phyloP scores from a whole-genome alignment of 1,140 invertebrate genomes.

The Belonocnema kinseyi region DNA sequence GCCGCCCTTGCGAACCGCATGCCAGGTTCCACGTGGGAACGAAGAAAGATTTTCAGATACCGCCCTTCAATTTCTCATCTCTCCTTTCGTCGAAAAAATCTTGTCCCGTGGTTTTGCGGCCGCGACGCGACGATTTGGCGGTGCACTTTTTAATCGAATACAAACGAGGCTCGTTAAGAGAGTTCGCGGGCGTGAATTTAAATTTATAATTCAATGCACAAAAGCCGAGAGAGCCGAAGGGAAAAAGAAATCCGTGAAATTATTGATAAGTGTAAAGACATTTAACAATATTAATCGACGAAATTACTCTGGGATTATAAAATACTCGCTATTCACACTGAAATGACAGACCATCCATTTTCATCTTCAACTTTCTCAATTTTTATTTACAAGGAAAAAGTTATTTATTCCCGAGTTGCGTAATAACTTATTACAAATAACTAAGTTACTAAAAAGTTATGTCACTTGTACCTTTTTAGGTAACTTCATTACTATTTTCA shows the following conservation, averaged over 20 bases:
- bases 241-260: not conserved
- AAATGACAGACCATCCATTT: too few relatives aligned
- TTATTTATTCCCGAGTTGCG: too few relatives aligned
- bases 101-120: conserved; percentile 1
- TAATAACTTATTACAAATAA: too few relatives aligned
- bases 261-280: not conserved
- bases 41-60: conserved; percentile 13
- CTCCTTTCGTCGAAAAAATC: conserved; percentile 9
- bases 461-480: too few relatives aligned
- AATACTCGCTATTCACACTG: too few relatives aligned
- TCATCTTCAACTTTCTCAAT: too few relatives aligned
- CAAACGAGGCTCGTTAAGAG: conserved; percentile 3
- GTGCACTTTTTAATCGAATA: conserved; percentile 8
- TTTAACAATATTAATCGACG: not conserved
- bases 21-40: not conserved
- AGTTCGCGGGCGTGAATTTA: conserved; percentile 3
- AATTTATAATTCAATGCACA: conserved; percentile 4
- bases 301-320: too few relatives aligned
- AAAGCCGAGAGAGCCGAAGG: not conserved
- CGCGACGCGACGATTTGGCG: conserved; percentile 1
- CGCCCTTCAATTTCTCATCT: conserved; percentile 6
- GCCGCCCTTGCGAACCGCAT: not conserved
- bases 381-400: too few relatives aligned
- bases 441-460: too few relatives aligned
- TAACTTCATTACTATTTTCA: too few relatives aligned